Evolutionary conservation across 53 echinoderm and acorn worm species (phyloP).

Genomic region (Actinopyga echinites): DNA sequence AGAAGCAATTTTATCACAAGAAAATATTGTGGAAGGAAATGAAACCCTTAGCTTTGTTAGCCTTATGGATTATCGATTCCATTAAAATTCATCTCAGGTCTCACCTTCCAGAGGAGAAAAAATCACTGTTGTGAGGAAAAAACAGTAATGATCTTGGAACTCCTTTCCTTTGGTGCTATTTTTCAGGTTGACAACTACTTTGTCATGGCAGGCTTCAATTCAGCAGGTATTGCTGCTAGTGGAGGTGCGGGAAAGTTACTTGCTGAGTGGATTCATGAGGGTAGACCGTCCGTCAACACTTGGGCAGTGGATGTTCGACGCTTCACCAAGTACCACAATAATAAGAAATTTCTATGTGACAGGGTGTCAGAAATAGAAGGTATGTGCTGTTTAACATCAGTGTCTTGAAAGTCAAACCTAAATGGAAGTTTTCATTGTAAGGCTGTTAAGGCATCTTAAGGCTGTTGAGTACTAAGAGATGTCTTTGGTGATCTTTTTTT

Average conservation of each 20-base stretch:
- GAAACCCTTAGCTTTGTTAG: too few relatives aligned
- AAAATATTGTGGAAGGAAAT: too few relatives aligned
- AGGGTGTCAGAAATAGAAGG: constrained; percentile 89
- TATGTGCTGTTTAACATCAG: constrained; percentile 6
- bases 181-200: constrained; percentile 81
- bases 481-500: too few relatives aligned
- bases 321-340: constrained; percentile 80
- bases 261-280: constrained; percentile 86
- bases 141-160: too few relatives aligned
- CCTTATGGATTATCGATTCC: too few relatives aligned
- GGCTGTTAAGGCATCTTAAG: neutral
- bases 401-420: neutral
- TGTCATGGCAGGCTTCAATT: constrained; percentile 76
- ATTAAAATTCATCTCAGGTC: too few relatives aligned
- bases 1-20: too few relatives aligned
- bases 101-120: too few relatives aligned
- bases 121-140: too few relatives aligned
- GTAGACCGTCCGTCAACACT: constrained; percentile 58
- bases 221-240: constrained; percentile 61
- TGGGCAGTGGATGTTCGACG: constrained; percentile 72
- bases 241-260: constrained; percentile 82
- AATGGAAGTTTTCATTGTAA: neutral
- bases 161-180: neutral
- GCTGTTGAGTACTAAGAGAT: too few relatives aligned
- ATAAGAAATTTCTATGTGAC: constrained; percentile 78